Conservation (phyloP, 2,113 vertebrate species). For the Thalassarche chlororhynchos region DNA sequence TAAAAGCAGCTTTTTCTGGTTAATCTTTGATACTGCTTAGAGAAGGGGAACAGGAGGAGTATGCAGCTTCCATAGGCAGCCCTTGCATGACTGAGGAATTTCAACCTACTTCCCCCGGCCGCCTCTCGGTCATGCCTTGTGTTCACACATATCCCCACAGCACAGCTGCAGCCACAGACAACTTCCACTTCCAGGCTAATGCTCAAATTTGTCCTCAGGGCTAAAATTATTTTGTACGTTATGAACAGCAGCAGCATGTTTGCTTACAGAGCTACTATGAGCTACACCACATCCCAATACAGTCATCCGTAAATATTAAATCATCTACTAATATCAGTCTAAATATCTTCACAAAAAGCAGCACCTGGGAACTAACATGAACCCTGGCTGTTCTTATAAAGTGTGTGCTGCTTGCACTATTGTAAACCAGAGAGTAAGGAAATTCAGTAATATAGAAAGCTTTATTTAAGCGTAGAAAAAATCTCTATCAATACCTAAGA, state of each 20-base stretch:
- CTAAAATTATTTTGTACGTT: background rate
- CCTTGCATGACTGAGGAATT: background rate
- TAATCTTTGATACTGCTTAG: background rate
- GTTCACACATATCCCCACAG: background rate
- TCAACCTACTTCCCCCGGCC: background rate
- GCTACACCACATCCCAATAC: background rate
- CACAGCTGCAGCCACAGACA: background rate
- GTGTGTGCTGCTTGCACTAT: background rate
- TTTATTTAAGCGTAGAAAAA: background rate
- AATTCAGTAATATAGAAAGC: background rate
- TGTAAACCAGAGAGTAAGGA: background rate
- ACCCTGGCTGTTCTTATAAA: background rate
- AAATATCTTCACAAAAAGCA: background rate
- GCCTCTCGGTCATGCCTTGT: background rate
- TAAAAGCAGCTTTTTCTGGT: background rate
- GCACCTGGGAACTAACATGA: background rate
- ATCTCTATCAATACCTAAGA: background rate
- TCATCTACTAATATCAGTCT: background rate
- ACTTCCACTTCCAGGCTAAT: background rate
- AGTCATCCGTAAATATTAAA: background rate
- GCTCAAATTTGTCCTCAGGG: background rate
- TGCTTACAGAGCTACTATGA: background rate
- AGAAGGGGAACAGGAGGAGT: background rate
- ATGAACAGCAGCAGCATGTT: background rate
- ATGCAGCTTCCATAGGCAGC: background rate